These are phyloP conservation scores for Mamestra brassicae DNA, from an alignment of 2,888 invertebrate genomes.

Conservation along the genomic window DNA sequence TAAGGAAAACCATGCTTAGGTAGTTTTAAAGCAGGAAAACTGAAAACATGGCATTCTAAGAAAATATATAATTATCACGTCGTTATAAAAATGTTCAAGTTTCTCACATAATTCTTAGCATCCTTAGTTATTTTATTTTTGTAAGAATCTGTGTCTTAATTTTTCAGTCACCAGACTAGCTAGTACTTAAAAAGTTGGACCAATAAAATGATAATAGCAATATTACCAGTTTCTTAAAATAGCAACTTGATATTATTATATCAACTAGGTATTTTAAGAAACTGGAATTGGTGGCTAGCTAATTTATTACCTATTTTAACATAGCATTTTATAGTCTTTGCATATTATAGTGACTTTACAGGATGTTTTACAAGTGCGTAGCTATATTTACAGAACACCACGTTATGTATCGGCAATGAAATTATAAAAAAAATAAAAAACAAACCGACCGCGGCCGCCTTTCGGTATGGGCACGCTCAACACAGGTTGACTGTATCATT, in stretches of 20 bases:
- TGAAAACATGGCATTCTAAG: neutral
- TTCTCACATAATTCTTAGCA: conserved; percentile 1
- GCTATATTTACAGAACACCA: too few relatives aligned
- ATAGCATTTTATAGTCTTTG: neutral
- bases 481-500: too few relatives aligned
- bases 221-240: neutral
- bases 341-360: neutral
- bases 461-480: too few relatives aligned
- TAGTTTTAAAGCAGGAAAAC: conserved; percentile 10
- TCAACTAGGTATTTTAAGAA: too few relatives aligned
- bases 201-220: neutral
- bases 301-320: neutral
- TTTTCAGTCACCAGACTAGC: neutral
- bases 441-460: too few relatives aligned
- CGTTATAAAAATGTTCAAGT: conserved; percentile 3
- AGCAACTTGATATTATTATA: too few relatives aligned
- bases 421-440: too few relatives aligned
- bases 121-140: neutral
- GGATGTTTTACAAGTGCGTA: too few relatives aligned
- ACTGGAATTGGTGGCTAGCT: too few relatives aligned
- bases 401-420: too few relatives aligned
- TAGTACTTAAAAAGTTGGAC: neutral
- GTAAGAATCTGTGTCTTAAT: neutral
- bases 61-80: conserved; percentile 12
- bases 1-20: neutral